Percentiles rank a stretch among this genome's conserved stretches.
These are phyloP conservation scores for Dreissena rostriformis DNA, from an alignment of 1,140 invertebrate species.

Conservation along the genomic window DNA sequence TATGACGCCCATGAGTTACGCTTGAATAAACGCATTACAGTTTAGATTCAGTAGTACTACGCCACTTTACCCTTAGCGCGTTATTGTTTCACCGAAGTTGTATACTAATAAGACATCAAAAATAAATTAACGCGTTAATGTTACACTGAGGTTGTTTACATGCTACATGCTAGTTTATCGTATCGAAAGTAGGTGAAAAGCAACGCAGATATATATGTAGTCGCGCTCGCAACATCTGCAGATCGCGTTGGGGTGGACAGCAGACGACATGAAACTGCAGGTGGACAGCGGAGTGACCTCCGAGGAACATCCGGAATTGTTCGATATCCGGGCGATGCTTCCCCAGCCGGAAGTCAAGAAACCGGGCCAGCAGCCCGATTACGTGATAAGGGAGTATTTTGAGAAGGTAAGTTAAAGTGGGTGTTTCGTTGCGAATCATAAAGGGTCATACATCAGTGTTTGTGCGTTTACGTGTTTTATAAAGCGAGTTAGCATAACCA, in stretches of 20 bases:
- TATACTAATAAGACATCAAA: too few relatives aligned
- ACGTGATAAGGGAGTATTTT: slow-evolving; percentile 73
- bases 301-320: slow-evolving; percentile 42
- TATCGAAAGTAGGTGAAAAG: too few relatives aligned
- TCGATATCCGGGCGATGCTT: slow-evolving; percentile 51
- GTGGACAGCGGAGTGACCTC: slow-evolving; percentile 36
- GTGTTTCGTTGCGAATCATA: not conserved
- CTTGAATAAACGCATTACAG: too few relatives aligned
- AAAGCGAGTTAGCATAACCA: not conserved
- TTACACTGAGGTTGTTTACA: too few relatives aligned
- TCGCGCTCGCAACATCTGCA: too few relatives aligned
- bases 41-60: too few relatives aligned
- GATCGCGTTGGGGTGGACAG: not conserved
- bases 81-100: too few relatives aligned
- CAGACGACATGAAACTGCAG: not conserved
- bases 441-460: not conserved
- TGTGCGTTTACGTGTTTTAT: not conserved
- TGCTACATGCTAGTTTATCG: too few relatives aligned
- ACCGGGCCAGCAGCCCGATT: slow-evolving; percentile 55
- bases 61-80: too few relatives aligned
- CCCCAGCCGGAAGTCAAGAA: slow-evolving; percentile 29
- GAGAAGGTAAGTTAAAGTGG: slow-evolving; percentile 66
- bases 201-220: too few relatives aligned
- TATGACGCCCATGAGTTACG: too few relatives aligned
- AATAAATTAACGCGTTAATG: too few relatives aligned